Evolutionary conservation across 2,888 invertebrate genomes (phyloP).

Genomic region (Phrixothrix hirtus): DNA sequence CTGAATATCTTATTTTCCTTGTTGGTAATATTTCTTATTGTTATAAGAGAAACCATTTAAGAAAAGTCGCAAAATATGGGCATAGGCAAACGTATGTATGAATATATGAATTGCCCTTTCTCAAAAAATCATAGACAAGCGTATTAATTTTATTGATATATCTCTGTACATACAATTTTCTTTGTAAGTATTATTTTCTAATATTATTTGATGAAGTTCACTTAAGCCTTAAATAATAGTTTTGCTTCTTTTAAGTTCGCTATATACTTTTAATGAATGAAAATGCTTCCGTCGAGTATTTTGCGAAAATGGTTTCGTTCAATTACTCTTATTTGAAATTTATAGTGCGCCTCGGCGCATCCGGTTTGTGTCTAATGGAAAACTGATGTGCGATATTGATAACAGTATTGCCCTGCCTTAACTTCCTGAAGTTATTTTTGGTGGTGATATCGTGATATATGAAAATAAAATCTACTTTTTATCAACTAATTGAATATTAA

Average conservation of each 20-base stretch:
- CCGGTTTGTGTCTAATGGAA: conserved; percentile 14
- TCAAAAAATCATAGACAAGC: too few species aligned
- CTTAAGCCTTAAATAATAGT: too few species aligned
- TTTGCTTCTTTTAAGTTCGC: not conserved
- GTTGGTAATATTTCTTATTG: too few species aligned
- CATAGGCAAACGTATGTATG: too few species aligned
- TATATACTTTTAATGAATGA: not conserved
- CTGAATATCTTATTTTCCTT: too few species aligned
- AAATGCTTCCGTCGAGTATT: conserved; percentile 5
- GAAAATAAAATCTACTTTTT: not conserved
- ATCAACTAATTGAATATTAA: not conserved
- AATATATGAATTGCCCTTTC: too few species aligned
- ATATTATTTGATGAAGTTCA: too few species aligned
- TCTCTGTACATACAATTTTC: too few species aligned
- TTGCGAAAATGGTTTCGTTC: conserved; percentile 12
- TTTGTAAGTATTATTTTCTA: too few species aligned
- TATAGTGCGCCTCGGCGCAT: conserved; percentile 15
- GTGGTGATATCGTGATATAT: not conserved
- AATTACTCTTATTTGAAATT: conserved; percentile 14
- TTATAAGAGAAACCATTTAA: too few species aligned
- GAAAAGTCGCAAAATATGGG: too few species aligned
- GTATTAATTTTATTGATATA: too few species aligned
- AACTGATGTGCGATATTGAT: conserved; percentile 18
- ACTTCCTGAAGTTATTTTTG: conserved; percentile 10
- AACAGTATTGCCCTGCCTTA: conserved; percentile 6